phyloP scores from a whole-genome alignment of 2,888 invertebrate genomes.

The Acanthococcus lagerstroemiae region DNA sequence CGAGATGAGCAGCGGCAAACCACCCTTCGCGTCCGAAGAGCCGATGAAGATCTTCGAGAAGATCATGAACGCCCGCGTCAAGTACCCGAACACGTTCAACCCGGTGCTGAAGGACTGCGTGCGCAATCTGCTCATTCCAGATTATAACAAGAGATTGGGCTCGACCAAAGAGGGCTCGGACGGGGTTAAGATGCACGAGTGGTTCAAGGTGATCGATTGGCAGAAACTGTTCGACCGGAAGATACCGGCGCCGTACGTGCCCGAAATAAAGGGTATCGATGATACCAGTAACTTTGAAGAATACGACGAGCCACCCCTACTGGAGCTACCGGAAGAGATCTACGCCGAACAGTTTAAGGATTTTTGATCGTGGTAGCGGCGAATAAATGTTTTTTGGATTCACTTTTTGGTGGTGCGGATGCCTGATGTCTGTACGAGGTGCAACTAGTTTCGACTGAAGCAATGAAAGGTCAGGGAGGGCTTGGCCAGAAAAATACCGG shows the following conservation, averaged over 20 bases:
- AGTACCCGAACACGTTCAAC: constrained; percentile 19
- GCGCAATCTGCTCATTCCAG: constrained; percentile 12
- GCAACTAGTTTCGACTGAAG: too few species aligned
- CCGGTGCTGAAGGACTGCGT: constrained; percentile 6
- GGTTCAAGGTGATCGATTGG: constrained; percentile 15
- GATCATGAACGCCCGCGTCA: constrained; percentile 24
- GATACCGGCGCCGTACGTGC: constrained; percentile 14
- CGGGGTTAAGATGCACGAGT: constrained; percentile 19
- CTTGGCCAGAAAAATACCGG: too few species aligned
- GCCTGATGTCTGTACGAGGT: too few species aligned
- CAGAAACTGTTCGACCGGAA: constrained; percentile 8
- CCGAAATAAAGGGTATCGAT: constrained; percentile 19
- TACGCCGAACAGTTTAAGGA: constrained; percentile 22
- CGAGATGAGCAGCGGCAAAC: constrained; percentile 22
- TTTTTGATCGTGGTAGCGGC: too few species aligned
- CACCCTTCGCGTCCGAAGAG: constrained; percentile 27
- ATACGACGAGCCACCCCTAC: constrained; percentile 14
- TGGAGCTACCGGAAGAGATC: constrained; percentile 12
- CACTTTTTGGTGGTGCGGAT: too few species aligned
- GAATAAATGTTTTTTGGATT: too few species aligned
- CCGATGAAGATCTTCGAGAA: constrained; percentile 27
- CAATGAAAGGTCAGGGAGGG: too few species aligned
- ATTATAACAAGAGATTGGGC: constrained; percentile 7
- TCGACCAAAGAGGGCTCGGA: constrained; percentile 1
- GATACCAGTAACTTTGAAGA: constrained; percentile 24